Conservation (phyloP, 2,797 vertebrate genomes). For the Echeneis naucrates region DNA sequence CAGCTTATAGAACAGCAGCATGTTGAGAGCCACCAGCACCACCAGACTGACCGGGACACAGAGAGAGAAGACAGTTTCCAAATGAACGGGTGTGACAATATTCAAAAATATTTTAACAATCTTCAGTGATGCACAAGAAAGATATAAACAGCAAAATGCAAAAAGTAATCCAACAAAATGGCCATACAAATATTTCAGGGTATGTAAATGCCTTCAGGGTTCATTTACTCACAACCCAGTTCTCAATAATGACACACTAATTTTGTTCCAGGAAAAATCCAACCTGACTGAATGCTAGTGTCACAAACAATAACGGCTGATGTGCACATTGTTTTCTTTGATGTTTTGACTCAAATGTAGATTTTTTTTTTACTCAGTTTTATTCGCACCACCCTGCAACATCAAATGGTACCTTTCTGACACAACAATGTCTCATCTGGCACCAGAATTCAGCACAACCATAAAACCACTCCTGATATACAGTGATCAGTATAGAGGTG, state of each 20-base stretch:
- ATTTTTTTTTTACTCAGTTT: neutral
- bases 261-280: constrained; percentile 49
- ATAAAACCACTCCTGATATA: neutral
- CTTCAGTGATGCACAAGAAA: neutral
- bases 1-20: constrained; percentile 93
- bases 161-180: neutral
- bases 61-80: constrained; percentile 6
- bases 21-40: constrained; percentile 90
- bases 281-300: neutral
- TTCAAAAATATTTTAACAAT: too few species aligned
- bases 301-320: neutral
- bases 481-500: neutral
- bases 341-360: neutral
- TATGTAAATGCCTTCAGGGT: neutral
- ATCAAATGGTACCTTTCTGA: neutral
- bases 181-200: neutral
- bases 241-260: constrained; percentile 10
- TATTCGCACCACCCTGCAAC: neutral
- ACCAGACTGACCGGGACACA: constrained; percentile 82
- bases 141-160: neutral
- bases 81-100: neutral
- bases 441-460: neutral
- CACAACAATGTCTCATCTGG: neutral
- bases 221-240: neutral
- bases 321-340: neutral